Base-by-base conservation (phyloP, 2,888 invertebrate genomes). In the Mellilla xanthometata region DNA sequence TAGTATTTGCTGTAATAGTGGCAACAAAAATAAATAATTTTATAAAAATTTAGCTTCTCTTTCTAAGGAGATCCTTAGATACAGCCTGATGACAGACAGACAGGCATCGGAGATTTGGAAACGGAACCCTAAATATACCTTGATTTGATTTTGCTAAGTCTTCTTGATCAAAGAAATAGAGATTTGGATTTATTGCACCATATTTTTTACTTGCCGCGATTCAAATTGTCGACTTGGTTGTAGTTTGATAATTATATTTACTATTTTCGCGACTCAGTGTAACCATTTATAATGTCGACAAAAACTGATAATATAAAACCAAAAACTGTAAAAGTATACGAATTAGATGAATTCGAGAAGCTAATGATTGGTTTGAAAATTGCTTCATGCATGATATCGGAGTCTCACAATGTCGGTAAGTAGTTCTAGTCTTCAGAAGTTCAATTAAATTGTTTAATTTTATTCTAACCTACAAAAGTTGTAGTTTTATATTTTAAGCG, bases 351-450 rank as follows among this genome's bases (percentile, higher is more conserved):
- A 26, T 91, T 90, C 59, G 81, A 83, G 41, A 84, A 79, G 53
- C 72, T 92, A 22, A 71, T 91, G 4, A 83, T 79, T 50, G 92
- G 91, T 29, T 76, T 92, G 29, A 88, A 86, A 71, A 90, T 92
- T 33, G 91, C 92, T 44, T 87, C 91, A 58, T 92, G 91, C 54
- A 92, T 92, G 92, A 81, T 91, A 32, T 87, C 89, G 0, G 90
- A 91, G 56, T 82, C 91, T 7, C 84, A 84, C 50, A 71, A 81
- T 68, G 60, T 87, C 50, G 90, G 91, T 91, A 73, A 81, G 87
- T 72, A 1, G 19, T 6, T 6, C 15, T 5, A 19, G 4, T 5
- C 15, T 3, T 19, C 3, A 5, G 2, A 5, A 19, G 15, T 19
- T 19, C 6, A 6, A 5, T 19, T 7, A n/a, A 24, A 2, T 24